Base-by-base conservation (phyloP, 2,797 vertebrate species). In the Apogon hyalosoma region DNA sequence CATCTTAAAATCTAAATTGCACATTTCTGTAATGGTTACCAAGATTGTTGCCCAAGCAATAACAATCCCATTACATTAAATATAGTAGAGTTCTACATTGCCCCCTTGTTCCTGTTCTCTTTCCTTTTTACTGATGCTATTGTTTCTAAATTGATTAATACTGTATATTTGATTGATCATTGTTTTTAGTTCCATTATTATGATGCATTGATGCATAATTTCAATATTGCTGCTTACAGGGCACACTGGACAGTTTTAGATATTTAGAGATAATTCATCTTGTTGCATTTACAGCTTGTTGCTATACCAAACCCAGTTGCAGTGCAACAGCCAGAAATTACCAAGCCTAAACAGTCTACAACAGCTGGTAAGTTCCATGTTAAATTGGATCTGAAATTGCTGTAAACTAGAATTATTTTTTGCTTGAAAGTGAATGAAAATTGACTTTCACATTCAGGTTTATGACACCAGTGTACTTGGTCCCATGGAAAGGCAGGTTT, bases 231-330 rank as follows among this genome's bases (percentile, higher is more conserved):
- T 6, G 9, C 38, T 3, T 39, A 12, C 61, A 45, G 15, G 4
- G 41, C 6, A 1, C 3, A 4, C 11, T 4, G 33, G 0, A 45
- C 2, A 48, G 14, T 9, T 54, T 48, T 13, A 10, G 46, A 28
- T 24, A 1, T 52, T 7, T 9, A 18, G 21, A 70, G 24, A 6
- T 2, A n/a, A 18, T 58, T 1, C 9, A 3, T 3, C 28, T 51
- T 57, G 40, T 48, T 71, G 19, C 19, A 4, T 49, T 69, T 64
- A 41, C 80, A 95, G 94, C 72, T 94, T 77, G 73, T 94, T 73
- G 67, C 91, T 12, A 77, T 91, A 63, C 80, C 89, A 45, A 90
- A 54, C 57, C 56, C 83, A 41, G 66, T 79, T 31, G 51, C 88
- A 8, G 49, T 78, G 10, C 86, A 90, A 56, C 85, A 83, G 46